Percentiles rank a stretch among this genome's conserved stretches.
Evolutionary conservation across 2,113 vertebrate species (phyloP).

Genomic region (Lipophrys pholis): DNA sequence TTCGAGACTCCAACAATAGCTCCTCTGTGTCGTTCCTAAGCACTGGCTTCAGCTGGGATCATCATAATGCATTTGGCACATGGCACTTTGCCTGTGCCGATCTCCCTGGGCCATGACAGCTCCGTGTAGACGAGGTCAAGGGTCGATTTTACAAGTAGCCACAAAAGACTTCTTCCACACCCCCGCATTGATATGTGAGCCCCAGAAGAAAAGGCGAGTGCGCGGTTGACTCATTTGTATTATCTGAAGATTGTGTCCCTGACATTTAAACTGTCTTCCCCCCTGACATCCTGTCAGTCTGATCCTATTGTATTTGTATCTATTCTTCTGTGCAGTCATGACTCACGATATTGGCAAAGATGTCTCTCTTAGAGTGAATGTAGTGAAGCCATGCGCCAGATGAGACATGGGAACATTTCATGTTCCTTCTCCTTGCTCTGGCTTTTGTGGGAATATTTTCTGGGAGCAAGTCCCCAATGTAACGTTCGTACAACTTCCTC

Average conservation of each 20-base stretch:
- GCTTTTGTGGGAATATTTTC: constrained; percentile 17
- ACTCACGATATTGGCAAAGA: constrained; percentile 49
- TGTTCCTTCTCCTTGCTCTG: not conserved
- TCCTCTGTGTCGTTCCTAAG: constrained; percentile 59
- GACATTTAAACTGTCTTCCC: constrained; percentile 38
- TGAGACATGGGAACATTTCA: not conserved
- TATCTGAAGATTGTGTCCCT: constrained; percentile 43
- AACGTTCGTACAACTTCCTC: constrained; percentile 10
- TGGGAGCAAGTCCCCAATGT: not conserved
- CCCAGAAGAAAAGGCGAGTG: constrained; percentile 12
- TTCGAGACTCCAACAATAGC: constrained; percentile 69
- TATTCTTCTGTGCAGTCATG: not conserved
- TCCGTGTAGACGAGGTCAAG: constrained; percentile 50
- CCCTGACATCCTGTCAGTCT: constrained; percentile 40
- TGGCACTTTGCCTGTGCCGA: constrained; percentile 34
- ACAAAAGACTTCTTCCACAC: constrained; percentile 48
- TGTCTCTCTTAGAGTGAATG: constrained; percentile 24
- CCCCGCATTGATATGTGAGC: constrained; percentile 39
- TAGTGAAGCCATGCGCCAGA: not conserved
- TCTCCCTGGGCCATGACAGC: constrained; percentile 50
- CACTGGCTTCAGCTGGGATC: constrained; percentile 46
- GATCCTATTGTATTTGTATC: constrained; percentile 47
- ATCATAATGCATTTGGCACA: constrained; percentile 63
- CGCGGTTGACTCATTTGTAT: constrained; percentile 26
- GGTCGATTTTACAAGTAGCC: constrained; percentile 55